Percentiles rank a stretch among this genome's conserved stretches.
Conservation (phyloP, 2,797 vertebrate genomes). For the Bradypodion pumilum region DNA sequence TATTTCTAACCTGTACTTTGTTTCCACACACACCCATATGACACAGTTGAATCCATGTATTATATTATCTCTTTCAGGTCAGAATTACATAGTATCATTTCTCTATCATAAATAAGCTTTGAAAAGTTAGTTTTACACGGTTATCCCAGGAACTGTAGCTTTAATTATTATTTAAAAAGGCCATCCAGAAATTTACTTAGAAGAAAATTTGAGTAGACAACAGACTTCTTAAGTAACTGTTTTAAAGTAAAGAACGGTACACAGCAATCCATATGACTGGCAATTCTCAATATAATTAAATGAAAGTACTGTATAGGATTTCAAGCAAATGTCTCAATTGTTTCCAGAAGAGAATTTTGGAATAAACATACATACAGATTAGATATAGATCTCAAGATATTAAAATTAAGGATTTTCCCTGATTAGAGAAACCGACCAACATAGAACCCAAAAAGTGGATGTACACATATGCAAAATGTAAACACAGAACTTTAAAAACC, state of each 20-base stretch:
- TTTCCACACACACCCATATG: background rate
- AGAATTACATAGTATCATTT: background rate
- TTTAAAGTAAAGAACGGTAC: slow-evolving; percentile 4
- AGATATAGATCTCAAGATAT: slow-evolving; percentile 11
- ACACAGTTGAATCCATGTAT: background rate
- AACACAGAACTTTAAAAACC: background rate
- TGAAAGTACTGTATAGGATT: background rate
- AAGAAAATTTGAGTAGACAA: background rate
- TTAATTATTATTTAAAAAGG: background rate
- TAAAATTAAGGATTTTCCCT: slow-evolving; percentile 1
- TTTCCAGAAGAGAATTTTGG: background rate
- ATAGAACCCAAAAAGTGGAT: too few relatives aligned
- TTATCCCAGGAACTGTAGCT: background rate
- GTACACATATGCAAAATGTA: too few relatives aligned
- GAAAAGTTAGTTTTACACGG: background rate
- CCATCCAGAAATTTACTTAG: background rate
- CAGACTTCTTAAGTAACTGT: background rate
- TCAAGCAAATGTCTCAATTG: background rate
- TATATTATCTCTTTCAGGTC: background rate
- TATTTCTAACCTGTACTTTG: background rate
- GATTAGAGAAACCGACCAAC: background rate
- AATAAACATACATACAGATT: slow-evolving; percentile 11
- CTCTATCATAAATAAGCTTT: background rate
- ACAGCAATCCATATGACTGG: background rate
- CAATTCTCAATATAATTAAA: slow-evolving; percentile 11